phyloP scores from a whole-genome alignment of 2,888 invertebrate genomes.

The Salpingus planirostris region DNA sequence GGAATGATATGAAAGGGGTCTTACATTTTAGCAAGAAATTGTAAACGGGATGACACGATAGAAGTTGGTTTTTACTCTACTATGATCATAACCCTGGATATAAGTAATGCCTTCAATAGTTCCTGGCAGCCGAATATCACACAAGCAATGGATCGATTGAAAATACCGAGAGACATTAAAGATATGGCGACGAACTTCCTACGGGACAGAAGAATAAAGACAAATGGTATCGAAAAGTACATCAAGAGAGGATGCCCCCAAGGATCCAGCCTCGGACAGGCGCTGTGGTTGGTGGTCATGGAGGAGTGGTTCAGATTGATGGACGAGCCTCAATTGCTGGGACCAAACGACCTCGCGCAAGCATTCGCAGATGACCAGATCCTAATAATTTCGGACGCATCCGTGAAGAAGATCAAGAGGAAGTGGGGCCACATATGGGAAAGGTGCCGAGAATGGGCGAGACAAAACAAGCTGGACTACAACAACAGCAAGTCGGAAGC shows the following conservation, averaged over 20 bases:
- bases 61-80: too few species aligned
- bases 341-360: conserved; percentile 5
- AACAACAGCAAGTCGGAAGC: conserved; percentile 14
- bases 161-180: conserved; percentile 7
- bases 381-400: conserved; percentile 11
- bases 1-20: too few species aligned
- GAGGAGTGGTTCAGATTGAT: conserved; percentile 19
- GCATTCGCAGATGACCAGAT: conserved; percentile 17
- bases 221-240: conserved; percentile 4
- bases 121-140: conserved; percentile 12
- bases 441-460: conserved; percentile 12
- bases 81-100: conserved; percentile 16
- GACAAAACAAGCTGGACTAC: conserved; percentile 11
- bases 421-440: conserved; percentile 13
- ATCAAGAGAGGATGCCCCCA: conserved; percentile 18
- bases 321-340: not conserved
- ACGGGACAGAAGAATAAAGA: conserved; percentile 8
- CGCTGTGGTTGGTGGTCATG: conserved; percentile 19
- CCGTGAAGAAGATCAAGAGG: conserved; percentile 10
- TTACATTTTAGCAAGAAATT: too few species aligned
- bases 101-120: conserved; percentile 15
- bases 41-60: too few species aligned
- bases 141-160: not conserved
- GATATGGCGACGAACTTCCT: conserved; percentile 12
- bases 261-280: conserved; percentile 19